Evolutionary conservation across 2,797 vertebrate species (phyloP), one percentile per base, ranked within the genome.

Genomic region (Argentina silus): DNA sequence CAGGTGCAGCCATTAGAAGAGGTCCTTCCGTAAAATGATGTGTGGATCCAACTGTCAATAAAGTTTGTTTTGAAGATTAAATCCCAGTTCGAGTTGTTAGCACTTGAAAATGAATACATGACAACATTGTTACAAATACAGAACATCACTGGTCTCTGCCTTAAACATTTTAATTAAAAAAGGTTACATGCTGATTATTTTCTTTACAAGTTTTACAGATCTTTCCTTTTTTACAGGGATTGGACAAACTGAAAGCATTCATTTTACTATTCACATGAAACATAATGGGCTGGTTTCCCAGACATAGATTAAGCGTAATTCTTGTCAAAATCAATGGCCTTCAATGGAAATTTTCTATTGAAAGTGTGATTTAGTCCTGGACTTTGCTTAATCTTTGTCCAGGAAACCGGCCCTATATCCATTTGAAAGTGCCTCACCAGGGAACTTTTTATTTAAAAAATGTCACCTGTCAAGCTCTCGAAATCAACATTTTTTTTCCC

Each of bases 121-220:
- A 85, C 87, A 90, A 82, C 82, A 90, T 59, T 84, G 74, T 87
- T 88, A 88, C 89, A 81, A 88, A 86, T 86, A 92, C 85, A 90
- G 74, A 87, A 88, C 81, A 90, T 89, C 88, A 88, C 81, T 87
- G 86, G 86, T 87, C 77, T 88, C 82, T 86, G 83, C 80, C 82
- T 89, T 87, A 56, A 77, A 82, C 74, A 86, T 82, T 75, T 69
- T 42, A 60, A 77, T 72, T 65, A 81, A 80, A 71, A 69, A 75
- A 77, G 80, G 73, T 88, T 81, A 89, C 91, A 92, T 92, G 90
- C 90, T 85, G 71, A 80, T 87, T 86, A 81, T 85, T 85, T 88
- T 55, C 89, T 92, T 92, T 91, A 91, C 86, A 90, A 83, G 79
- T 88, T 90, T 73, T 85, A 90, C 89, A 91, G 70, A 74, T 88